Evolutionary conservation across 2,888 invertebrate genomes (phyloP).

Genomic region (Agelastica alni): DNA sequence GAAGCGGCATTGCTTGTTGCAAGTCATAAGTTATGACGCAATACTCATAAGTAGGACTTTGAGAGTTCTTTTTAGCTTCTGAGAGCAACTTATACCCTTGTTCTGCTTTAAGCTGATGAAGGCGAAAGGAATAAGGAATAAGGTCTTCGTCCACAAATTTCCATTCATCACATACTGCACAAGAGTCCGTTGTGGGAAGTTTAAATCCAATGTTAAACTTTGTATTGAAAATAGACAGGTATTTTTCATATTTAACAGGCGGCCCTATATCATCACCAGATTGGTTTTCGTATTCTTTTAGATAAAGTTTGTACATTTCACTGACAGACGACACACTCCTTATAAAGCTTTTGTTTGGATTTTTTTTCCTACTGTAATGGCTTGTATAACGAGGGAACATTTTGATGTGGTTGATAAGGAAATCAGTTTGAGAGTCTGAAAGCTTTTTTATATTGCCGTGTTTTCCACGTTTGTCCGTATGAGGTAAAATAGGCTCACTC

Average conservation of each 20-base stretch:
- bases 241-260: conserved; percentile 1
- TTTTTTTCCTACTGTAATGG: not conserved
- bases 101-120: not conserved
- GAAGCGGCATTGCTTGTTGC: conserved; percentile 2
- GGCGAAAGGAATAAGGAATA: not conserved
- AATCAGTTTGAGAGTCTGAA: conserved; percentile 2
- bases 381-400: not conserved
- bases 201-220: conserved; percentile 1
- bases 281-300: not conserved
- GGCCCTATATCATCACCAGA: not conserved
- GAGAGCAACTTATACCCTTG: conserved; percentile 2
- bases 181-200: not conserved
- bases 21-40: not conserved
- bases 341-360: not conserved
- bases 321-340: conserved; percentile 1
- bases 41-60: not conserved
- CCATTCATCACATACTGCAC: conserved; percentile 1
- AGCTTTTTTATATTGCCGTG: conserved; percentile 2
- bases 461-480: conserved; percentile 2
- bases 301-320: not conserved
- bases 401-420: conserved; percentile 1
- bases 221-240: conserved; percentile 1
- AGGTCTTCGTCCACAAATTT: not conserved
- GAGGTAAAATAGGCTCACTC: not conserved
- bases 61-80: conserved; percentile 1